These are phyloP conservation scores for Drosophila meridionalis DNA, from an alignment of 2,888 invertebrate genomes.

Conservation along the genomic window DNA sequence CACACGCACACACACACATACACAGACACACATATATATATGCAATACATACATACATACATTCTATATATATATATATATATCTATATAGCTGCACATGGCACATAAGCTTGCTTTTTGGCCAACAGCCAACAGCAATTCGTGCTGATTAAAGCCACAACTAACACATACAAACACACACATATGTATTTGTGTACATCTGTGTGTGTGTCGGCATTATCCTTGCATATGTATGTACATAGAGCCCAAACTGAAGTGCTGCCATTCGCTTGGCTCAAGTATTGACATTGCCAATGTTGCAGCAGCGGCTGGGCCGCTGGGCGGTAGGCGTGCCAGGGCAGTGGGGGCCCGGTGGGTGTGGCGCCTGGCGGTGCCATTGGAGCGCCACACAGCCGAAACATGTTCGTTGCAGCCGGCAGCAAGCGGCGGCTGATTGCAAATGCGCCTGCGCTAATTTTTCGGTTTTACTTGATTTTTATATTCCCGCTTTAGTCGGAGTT, in stretches of 20 bases:
- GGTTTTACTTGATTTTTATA: conserved; percentile 58
- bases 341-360: not conserved
- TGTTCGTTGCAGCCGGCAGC: conserved; percentile 29
- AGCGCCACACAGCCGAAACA: conserved; percentile 52
- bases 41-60: not conserved
- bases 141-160: conserved; percentile 57
- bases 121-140: conserved; percentile 61
- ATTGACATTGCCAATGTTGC: conserved; percentile 56
- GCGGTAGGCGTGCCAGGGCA: not conserved
- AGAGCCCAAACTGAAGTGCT: conserved; percentile 60
- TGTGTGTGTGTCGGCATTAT: conserved; percentile 56
- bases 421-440: conserved; percentile 3
- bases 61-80: not conserved
- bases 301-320: conserved; percentile 11
- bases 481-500: conserved; percentile 15
- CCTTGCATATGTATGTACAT: conserved; percentile 53
- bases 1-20: conserved; percentile 1
- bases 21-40: not conserved
- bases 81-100: conserved; percentile 9
- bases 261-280: conserved; percentile 77
- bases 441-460: conserved; percentile 76
- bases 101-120: conserved; percentile 21
- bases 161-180: not conserved
- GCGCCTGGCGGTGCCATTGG: conserved; percentile 73
- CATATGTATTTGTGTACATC: not conserved